Percentiles rank a stretch among this genome's conserved stretches.
Conservation (phyloP, 2,113 vertebrate species). For the Gymnogyps californianus region DNA sequence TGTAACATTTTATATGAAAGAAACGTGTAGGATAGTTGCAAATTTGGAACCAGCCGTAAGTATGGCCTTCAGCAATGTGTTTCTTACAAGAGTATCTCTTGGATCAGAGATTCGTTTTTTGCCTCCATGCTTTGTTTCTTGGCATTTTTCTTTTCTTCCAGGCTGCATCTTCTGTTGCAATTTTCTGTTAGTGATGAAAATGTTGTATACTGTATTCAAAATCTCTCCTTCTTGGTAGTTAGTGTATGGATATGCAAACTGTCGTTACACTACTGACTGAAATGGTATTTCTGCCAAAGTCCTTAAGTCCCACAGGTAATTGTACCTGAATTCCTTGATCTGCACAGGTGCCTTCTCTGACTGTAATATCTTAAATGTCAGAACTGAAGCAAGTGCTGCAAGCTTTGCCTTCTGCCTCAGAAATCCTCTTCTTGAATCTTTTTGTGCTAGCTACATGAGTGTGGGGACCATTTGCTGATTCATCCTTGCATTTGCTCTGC, state of each 20-base stretch:
- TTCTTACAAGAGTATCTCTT: not conserved
- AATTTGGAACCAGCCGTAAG: not conserved
- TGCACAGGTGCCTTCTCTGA: not conserved
- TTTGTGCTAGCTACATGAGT: not conserved
- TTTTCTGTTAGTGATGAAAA: not conserved
- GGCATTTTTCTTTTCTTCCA: not conserved
- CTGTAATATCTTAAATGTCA: not conserved
- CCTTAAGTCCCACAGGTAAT: not conserved
- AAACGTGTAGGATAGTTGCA: not conserved
- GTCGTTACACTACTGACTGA: not conserved
- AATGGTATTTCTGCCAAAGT: not conserved
- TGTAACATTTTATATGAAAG: not conserved
- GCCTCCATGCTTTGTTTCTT: not conserved
- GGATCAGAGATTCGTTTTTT: not conserved
- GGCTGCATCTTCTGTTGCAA: not conserved
- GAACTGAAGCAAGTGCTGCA: not conserved
- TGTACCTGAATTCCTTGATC: not conserved
- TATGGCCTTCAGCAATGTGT: not conserved
- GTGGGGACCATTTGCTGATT: not conserved
- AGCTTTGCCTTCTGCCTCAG: not conserved
- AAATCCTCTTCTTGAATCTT: not conserved
- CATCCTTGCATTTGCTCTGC: not conserved
- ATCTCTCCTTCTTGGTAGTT: not conserved
- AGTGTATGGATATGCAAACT: not conserved
- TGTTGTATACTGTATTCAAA: not conserved